phyloP scores from a whole-genome alignment of 1,140 invertebrate species.

The Lerema accius region DNA sequence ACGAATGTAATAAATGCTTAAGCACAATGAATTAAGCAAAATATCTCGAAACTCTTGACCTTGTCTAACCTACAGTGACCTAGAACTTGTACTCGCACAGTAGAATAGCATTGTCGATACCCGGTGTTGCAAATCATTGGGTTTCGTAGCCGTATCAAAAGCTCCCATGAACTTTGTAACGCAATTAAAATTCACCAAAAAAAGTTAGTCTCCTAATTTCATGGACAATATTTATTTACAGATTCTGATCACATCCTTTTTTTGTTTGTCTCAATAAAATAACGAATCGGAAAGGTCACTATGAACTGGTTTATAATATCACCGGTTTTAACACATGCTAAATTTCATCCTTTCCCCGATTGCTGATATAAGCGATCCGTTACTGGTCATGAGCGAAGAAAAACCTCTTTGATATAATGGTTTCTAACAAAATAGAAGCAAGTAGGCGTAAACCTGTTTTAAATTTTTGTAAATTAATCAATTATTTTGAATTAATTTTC shows the following conservation, averaged over 20 bases:
- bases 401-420: too few species aligned
- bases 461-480: too few species aligned
- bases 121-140: too few species aligned
- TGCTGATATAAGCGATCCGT: neutral
- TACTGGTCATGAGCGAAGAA: too few species aligned
- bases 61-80: neutral
- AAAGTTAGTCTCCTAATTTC: neutral
- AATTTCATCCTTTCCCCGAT: conserved; percentile 17
- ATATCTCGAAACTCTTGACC: neutral
- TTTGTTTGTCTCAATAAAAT: conserved; percentile 2
- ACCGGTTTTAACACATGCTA: conserved; percentile 15
- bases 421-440: too few species aligned
- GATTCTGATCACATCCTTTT: conserved; percentile 9
- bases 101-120: too few species aligned
- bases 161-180: neutral
- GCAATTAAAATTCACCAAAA: neutral
- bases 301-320: conserved; percentile 38
- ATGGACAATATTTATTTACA: conserved; percentile 17
- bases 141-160: too few species aligned
- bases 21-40: too few species aligned
- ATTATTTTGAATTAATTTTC: too few species aligned
- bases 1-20: too few species aligned
- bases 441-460: too few species aligned
- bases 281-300: conserved; percentile 37
- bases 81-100: conserved; percentile 8